Evolutionary conservation across 2,113 vertebrate genomes (phyloP).

Genomic region (Panurus biarmicus): DNA sequence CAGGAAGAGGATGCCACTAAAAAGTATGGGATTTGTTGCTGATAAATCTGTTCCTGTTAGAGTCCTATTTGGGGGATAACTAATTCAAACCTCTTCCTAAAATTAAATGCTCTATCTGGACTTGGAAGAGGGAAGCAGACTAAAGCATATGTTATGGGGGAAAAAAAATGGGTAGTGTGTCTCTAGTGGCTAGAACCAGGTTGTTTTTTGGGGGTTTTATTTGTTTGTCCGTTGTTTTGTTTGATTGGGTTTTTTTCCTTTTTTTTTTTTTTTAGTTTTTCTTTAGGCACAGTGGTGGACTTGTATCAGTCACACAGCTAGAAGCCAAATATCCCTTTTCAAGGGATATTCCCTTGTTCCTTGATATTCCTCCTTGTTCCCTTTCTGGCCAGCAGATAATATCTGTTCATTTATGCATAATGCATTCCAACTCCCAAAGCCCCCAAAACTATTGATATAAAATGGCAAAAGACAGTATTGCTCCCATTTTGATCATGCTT

Average conservation of each 20-base stretch:
- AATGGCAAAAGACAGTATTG: neutral
- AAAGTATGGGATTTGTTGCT: neutral
- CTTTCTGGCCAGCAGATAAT: neutral
- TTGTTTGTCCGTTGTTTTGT: neutral
- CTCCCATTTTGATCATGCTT: neutral
- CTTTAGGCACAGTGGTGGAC: neutral
- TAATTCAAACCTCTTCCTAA: neutral
- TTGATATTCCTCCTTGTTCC: neutral
- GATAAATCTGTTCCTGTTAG: neutral
- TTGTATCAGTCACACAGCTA: neutral
- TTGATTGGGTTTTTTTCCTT: neutral
- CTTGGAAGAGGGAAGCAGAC: neutral
- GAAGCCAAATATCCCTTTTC: neutral
- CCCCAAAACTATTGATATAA: neutral
- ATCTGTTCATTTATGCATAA: neutral
- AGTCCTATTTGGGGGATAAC: neutral
- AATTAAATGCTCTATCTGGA: neutral
- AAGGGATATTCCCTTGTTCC: too few relatives aligned
- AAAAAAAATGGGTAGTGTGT: neutral
- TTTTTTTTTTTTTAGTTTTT: neutral
- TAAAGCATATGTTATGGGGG: neutral
- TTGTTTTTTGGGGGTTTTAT: neutral
- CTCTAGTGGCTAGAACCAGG: neutral
- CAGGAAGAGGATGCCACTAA: neutral
- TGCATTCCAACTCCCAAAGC: neutral